Percentiles rank a stretch among this genome's conserved stretches.
Evolutionary conservation across 2,113 vertebrate genomes (phyloP).

Genomic region (Anolis sagrei): DNA sequence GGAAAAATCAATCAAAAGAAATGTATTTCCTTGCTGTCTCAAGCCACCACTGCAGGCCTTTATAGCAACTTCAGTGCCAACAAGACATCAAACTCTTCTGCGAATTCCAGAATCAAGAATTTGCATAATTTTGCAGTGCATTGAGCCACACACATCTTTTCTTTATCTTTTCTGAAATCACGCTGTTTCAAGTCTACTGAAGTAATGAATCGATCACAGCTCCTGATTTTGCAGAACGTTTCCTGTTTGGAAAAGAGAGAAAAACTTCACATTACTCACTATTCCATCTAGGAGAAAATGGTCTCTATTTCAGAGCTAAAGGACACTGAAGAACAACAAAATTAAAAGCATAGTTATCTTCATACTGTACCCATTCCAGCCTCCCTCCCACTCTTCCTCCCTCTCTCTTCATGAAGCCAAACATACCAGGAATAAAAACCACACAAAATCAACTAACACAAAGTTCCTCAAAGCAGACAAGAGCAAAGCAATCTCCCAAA

Average conservation of each 20-base stretch:
- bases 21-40: slow-evolving; percentile 53
- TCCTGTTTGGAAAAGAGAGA: slow-evolving; percentile 82
- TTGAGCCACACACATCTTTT: slow-evolving; percentile 64
- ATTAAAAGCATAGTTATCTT: background rate
- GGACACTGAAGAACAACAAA: background rate
- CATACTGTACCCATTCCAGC: too few relatives aligned
- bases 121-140: slow-evolving; percentile 57
- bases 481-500: too few relatives aligned
- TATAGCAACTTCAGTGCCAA: slow-evolving; percentile 51
- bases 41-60: slow-evolving; percentile 49
- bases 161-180: slow-evolving; percentile 62
- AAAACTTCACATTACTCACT: slow-evolving; percentile 32
- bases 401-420: too few relatives aligned
- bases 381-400: too few relatives aligned
- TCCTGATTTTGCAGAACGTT: slow-evolving; percentile 92
- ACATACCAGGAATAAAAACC: too few relatives aligned
- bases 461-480: too few relatives aligned
- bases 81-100: slow-evolving; percentile 51
- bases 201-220: slow-evolving; percentile 92
- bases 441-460: too few relatives aligned
- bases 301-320: slow-evolving; percentile 34
- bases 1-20: slow-evolving; percentile 56
- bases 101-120: slow-evolving; percentile 36
- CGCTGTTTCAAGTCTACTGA: slow-evolving; percentile 79
- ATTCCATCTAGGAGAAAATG: slow-evolving; percentile 16